phyloP scores from a whole-genome alignment of 2,888 invertebrate genomes.

The Rugalucina vietnamica region DNA sequence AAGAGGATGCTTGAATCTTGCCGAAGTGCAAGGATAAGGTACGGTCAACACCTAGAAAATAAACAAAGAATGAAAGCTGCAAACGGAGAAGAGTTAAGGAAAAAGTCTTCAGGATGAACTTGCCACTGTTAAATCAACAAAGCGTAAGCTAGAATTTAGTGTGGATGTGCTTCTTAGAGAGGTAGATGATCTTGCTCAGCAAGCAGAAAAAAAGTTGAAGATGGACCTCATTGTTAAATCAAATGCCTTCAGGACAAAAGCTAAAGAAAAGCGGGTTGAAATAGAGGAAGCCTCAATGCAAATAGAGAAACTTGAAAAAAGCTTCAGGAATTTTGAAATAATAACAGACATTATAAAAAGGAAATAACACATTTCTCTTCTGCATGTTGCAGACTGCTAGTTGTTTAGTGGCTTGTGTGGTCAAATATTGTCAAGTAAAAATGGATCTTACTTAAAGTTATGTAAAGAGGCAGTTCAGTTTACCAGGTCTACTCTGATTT shows the following conservation, averaged over 20 bases:
- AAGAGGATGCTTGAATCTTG: constrained; percentile 34
- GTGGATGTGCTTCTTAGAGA: constrained; percentile 22
- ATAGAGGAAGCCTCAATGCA: too few relatives aligned
- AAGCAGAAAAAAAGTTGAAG: constrained; percentile 39
- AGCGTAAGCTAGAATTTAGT: constrained; percentile 29
- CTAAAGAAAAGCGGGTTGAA: neutral
- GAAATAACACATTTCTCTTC: too few relatives aligned
- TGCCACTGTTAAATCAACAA: neutral
- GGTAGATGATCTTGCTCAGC: constrained; percentile 30
- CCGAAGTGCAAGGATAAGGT: constrained; percentile 27
- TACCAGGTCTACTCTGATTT: too few relatives aligned
- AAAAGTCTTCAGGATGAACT: neutral
- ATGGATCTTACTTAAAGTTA: too few relatives aligned
- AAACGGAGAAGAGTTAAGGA: constrained; percentile 25
- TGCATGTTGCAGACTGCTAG: too few relatives aligned
- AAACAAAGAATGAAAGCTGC: constrained; percentile 34
- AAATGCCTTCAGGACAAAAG: constrained; percentile 18
- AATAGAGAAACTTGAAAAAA: too few relatives aligned
- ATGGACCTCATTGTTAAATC: constrained; percentile 10
- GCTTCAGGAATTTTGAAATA: too few relatives aligned
- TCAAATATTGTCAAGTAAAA: too few relatives aligned
- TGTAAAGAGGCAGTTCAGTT: too few relatives aligned
- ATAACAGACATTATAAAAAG: too few relatives aligned
- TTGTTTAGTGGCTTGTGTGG: too few relatives aligned
- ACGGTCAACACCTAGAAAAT: constrained; percentile 18